These are phyloP conservation scores for Halyomorpha halys DNA, from an alignment of 1,140 invertebrate species.

Conservation along the genomic window DNA sequence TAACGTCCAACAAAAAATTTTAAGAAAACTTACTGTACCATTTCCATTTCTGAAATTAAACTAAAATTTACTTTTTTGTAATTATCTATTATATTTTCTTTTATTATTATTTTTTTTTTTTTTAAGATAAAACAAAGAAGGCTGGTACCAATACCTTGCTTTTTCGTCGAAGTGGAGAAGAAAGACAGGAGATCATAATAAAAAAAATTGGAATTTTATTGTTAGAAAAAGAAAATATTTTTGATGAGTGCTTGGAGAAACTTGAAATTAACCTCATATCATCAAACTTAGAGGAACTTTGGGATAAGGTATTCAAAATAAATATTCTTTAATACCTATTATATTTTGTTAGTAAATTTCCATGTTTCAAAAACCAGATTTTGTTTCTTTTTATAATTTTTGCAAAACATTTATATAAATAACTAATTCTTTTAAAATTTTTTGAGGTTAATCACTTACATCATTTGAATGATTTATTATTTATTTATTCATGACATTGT, in stretches of 20 bases:
- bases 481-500: no score
- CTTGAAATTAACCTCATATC: background rate
- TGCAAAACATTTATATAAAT: no score
- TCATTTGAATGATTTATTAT: no score
- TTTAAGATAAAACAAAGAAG: background rate
- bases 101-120: background rate
- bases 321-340: background rate
- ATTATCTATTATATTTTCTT: background rate
- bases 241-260: background rate
- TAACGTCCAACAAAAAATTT: no score
- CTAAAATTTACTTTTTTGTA: no score
- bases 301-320: background rate
- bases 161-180: background rate
- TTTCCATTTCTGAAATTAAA: no score
- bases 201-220: slow-evolving; percentile 9
- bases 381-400: no score
- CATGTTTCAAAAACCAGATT: no score
- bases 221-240: background rate
- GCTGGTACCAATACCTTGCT: background rate
- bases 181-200: slow-evolving; percentile 8
- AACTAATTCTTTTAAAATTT: no score
- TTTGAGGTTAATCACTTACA: no score
- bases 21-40: no score
- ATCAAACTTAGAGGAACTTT: background rate
- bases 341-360: no score